phyloP scores from a whole-genome alignment of 2,113 vertebrate species.

The Sula dactylatra region DNA sequence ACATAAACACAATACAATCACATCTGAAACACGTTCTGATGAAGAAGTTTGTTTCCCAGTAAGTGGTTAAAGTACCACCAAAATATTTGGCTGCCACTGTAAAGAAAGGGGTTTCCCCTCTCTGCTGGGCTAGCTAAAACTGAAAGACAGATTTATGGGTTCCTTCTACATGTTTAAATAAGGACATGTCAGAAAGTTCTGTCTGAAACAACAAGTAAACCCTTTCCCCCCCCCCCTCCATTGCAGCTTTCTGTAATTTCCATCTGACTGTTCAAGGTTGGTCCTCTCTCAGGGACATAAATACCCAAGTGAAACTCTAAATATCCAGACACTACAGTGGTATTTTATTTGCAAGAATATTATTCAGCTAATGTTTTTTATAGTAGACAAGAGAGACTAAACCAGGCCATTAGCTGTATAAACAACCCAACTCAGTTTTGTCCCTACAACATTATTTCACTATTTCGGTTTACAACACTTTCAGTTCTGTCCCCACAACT shows the following conservation, averaged over 20 bases:
- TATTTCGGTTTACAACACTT: background rate
- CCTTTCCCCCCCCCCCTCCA: background rate
- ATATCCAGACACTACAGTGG: background rate
- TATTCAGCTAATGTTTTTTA: background rate
- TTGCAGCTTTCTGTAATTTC: background rate
- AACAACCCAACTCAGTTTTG: background rate
- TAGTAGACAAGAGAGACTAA: background rate
- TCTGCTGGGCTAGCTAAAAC: background rate
- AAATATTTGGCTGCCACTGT: background rate
- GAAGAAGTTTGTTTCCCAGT: background rate
- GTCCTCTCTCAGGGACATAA: background rate
- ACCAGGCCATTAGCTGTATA: background rate
- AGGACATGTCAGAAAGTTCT: background rate
- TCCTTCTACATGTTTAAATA: background rate
- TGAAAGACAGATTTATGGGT: background rate
- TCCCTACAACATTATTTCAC: background rate
- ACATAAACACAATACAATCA: background rate
- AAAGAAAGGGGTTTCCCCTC: background rate
- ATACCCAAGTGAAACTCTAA: background rate
- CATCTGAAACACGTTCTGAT: background rate
- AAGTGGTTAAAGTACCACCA: background rate
- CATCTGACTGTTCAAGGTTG: background rate
- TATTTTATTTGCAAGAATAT: background rate
- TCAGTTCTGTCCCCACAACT: background rate
- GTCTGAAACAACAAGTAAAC: background rate